These are phyloP conservation scores for Drosophila biarmipes DNA, from an alignment of 1,140 invertebrate genomes.

Conservation along the genomic window DNA sequence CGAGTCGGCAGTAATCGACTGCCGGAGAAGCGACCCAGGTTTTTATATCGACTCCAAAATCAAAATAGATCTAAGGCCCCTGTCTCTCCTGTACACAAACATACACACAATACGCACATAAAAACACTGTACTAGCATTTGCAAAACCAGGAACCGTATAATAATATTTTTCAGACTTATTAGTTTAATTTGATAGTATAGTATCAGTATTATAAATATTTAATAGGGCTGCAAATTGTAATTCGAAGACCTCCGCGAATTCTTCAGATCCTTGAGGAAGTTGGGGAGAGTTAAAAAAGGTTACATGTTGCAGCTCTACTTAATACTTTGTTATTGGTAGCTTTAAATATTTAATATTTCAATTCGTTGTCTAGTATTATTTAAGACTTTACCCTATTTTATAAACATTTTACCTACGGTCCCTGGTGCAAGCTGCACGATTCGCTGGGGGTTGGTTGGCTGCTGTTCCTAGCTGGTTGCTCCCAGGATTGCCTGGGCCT, in stretches of 20 bases:
- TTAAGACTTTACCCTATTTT: background rate
- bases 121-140: constrained; percentile 46
- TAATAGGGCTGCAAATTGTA: no score
- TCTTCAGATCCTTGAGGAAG: no score
- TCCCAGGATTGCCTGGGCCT: constrained; percentile 5
- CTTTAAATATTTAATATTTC: no score
- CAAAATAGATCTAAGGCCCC: constrained; percentile 23
- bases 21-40: constrained; percentile 92
- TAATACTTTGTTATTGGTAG: background rate
- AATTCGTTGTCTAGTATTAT: no score
- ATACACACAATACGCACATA: constrained; percentile 26
- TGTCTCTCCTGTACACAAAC: constrained; percentile 19
- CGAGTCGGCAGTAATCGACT: constrained; percentile 93
- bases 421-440: constrained; percentile 29
- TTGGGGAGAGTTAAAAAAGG: no score
- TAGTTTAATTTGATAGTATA: no score
- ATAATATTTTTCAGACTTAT: background rate
- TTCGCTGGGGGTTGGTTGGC: constrained; percentile 33
- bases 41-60: constrained; percentile 84
- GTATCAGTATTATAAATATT: no score
- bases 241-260: no score
- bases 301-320: background rate
- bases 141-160: constrained; percentile 40
- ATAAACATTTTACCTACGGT: constrained; percentile 13
- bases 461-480: constrained; percentile 16